A percentile compares a stretch with the other conserved stretches of the same genome.
These are phyloP conservation scores for Tiaroga cobitis DNA, from an alignment of 2,797 vertebrate species.

Conservation along the genomic window DNA sequence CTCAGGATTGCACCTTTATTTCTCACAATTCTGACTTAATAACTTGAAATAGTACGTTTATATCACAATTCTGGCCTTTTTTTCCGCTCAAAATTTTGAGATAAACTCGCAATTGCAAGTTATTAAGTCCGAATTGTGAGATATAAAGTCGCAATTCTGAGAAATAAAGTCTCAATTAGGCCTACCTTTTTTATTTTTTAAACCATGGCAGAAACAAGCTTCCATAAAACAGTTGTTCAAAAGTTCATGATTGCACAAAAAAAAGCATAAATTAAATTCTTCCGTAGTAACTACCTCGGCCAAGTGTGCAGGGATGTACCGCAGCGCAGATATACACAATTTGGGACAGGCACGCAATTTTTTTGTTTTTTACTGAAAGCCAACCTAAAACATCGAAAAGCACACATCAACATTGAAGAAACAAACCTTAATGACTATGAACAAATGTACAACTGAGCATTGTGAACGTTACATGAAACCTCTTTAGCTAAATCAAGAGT, in stretches of 20 bases:
- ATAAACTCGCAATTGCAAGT: neutral
- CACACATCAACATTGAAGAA: constrained; percentile 28
- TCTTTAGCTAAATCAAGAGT: constrained; percentile 38
- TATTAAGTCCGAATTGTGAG: neutral
- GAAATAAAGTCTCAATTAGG: neutral
- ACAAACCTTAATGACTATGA: constrained; percentile 21
- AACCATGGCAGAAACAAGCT: neutral
- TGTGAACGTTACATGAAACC: constrained; percentile 16
- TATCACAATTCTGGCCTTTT: neutral
- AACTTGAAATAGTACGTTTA: too few species aligned
- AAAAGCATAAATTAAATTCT: neutral
- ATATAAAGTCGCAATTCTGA: neutral
- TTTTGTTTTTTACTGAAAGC: neutral
- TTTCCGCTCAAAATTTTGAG: neutral
- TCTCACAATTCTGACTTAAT: neutral
- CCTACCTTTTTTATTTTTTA: neutral
- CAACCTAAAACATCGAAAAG: constrained; percentile 22
- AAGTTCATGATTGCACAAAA: neutral
- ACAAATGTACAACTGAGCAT: constrained; percentile 31
- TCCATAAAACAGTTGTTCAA: neutral
- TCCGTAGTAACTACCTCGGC: neutral
- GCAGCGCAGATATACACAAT: constrained; percentile 8
- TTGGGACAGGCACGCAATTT: neutral
- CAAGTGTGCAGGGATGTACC: constrained; percentile 21
- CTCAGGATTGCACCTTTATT: neutral